Percentiles rank a stretch among this genome's conserved stretches.
These are phyloP conservation scores for Corbicula japonica DNA, from an alignment of 2,888 invertebrate species.

Conservation along the genomic window DNA sequence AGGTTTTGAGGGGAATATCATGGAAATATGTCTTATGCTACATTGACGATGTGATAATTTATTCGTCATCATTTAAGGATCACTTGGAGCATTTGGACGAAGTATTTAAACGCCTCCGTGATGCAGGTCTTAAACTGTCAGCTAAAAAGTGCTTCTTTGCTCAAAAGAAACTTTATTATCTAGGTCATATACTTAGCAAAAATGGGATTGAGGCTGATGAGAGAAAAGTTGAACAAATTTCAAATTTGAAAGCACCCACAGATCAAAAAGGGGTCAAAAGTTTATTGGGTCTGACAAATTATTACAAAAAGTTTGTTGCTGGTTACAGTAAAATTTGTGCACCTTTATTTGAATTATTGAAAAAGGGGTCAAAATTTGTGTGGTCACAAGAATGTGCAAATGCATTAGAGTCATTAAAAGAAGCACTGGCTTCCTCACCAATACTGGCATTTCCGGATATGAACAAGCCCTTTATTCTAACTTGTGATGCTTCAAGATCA, in stretches of 20 bases:
- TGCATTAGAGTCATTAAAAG: slow-evolving; percentile 56
- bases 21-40: slow-evolving; percentile 50
- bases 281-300: slow-evolving; percentile 63
- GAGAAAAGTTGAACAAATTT: slow-evolving; percentile 52
- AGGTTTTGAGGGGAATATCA: slow-evolving; percentile 21
- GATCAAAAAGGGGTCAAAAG: slow-evolving; percentile 48
- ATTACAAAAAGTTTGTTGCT: slow-evolving; percentile 56
- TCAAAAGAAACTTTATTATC: slow-evolving; percentile 41
- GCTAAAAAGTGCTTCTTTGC: slow-evolving; percentile 33
- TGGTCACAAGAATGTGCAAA: slow-evolving; percentile 57
- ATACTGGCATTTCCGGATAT: slow-evolving; percentile 61
- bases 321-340: slow-evolving; percentile 49
- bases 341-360: slow-evolving; percentile 46
- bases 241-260: slow-evolving; percentile 40
- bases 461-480: slow-evolving; percentile 54
- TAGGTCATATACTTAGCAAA: slow-evolving; percentile 54
- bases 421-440: slow-evolving; percentile 51
- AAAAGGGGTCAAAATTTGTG: slow-evolving; percentile 26
- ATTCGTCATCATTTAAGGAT: slow-evolving; percentile 23
- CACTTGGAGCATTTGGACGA: slow-evolving; percentile 39
- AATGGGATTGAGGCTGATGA: slow-evolving; percentile 51
- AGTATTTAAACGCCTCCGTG: slow-evolving; percentile 24
- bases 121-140: slow-evolving; percentile 34
- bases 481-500: slow-evolving; percentile 55
- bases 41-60: slow-evolving; percentile 48